Base-by-base conservation (phyloP, 2,888 invertebrate genomes). In the Geophilus truncorum region DNA sequence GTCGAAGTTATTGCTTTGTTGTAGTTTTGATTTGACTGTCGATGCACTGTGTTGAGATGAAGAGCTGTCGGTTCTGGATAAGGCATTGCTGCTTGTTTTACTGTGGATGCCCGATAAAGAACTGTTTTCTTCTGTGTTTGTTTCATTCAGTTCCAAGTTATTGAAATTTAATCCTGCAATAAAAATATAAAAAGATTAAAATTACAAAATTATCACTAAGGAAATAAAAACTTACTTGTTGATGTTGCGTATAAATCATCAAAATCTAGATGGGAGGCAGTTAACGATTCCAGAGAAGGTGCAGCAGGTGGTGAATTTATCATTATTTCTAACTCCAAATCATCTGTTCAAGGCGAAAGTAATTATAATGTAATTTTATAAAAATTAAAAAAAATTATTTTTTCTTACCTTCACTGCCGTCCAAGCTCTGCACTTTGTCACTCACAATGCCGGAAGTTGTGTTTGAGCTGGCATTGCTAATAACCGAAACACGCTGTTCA, bases 361-460 rank as follows among this genome's bases (percentile, higher is more conserved):
- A 23, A 21, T 36, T 4, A 23, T 40, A 18, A 5, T 40, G 9
- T 40, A 25, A 78, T 21, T 40, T 40, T 25, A 23, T 25, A 15
- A 34, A n/a, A 2, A 9, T 77, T 77, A 15, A 77, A 6, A 77
- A 30, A 32, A 77, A n/a, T n/a, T 10, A 10, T 34, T 36, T 34
- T 15, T 36, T 40, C 82, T 83, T 83, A 86, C 86, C 87, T 86
- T 90, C 89, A 85, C 95, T 91, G 88, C 96, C 97, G 86, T 97
- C 97, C 88, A 96, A 94, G 80, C 95, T 96, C 87, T 96, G 96
- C 81, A 96, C 95, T 84, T 96, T 92, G 87, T 97, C 97, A 87
- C 97, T 96, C 76, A 97, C 96, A 84, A 97, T 96, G 81, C 97
- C 97, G 34, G 96, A 97, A 28, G 97, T 97, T 57, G 97, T 97